Evolutionary conservation across 92 coral and sea anemone species (phyloP), one percentile per base, ranked within the genome.

Genomic region (Montipora capitata): DNA sequence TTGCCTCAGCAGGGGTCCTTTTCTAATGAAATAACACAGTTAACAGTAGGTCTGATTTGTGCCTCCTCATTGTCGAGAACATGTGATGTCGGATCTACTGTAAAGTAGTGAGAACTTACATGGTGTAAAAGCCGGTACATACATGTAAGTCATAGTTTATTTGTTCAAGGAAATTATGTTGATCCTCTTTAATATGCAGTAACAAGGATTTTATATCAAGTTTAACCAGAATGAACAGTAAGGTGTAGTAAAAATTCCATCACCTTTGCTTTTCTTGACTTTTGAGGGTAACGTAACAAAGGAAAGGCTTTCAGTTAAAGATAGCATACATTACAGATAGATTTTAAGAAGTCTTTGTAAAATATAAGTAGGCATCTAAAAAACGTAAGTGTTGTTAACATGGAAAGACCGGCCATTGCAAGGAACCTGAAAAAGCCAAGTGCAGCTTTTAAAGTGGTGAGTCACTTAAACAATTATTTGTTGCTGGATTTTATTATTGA

Each of bases 361-460:
- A 27, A 27, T 27, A 14, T 40, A 18, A 57, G 7, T 40, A 2
- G 3, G 6, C 52, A 10, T 48, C 10, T 10, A 48, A 10, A 10
- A 48, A 48, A 48, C 52, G 2, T 48, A 5, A 48, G 10, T 48
- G 10, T 48, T 48, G 6, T 16, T 41, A 68, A n/a, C 62, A 14
- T 58, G 40, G 15, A 78, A 35, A 56, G 18, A 59, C 0, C 15
- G 35, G 15, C 63, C 43, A 10, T 15, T 41, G 49, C 61, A 9
- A 43, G 72, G 27, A 27, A 27, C 35, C 17, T 15, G 7, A 15
- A 14, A 5, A 9, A 16, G 71, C n/a, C 17, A 45, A 9, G 59
- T 73, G 66, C 83, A 78, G 18, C 82, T 41, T 40, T 77, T 61
- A 15, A 67, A 66, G 77, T 81, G 85, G 85, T 81, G 85, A 81